Evolutionary conservation across 2,113 vertebrate species (phyloP).

Genomic region (Sorex fumeus): DNA sequence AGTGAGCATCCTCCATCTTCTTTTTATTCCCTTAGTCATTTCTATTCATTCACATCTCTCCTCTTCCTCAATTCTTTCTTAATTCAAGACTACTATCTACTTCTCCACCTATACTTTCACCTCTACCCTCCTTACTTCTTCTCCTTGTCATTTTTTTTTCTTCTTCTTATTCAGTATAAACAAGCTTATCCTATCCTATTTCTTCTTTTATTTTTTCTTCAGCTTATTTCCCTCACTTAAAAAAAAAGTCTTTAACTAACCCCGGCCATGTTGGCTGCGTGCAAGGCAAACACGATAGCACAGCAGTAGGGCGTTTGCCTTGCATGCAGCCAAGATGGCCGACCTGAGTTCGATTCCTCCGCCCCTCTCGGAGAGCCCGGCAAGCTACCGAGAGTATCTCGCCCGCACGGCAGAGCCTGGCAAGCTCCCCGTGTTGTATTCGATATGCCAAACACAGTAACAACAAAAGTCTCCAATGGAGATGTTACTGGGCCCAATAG

Average conservation of each 20-base stretch:
- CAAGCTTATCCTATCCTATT: not conserved
- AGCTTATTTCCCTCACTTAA: conserved; percentile 14
- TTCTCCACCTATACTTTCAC: not conserved
- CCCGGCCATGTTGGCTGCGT: no score
- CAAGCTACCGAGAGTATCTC: no score
- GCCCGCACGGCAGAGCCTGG: no score
- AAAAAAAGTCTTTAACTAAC: not conserved
- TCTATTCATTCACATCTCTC: not conserved
- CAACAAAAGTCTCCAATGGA: no score
- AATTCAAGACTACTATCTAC: conserved; percentile 6
- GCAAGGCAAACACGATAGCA: no score
- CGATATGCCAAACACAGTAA: no score
- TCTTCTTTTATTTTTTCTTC: conserved; percentile 50
- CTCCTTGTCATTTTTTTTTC: not conserved
- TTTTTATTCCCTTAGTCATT: conserved; percentile 37
- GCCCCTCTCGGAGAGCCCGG: no score
- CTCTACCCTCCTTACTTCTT: not conserved
- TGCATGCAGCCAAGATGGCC: no score
- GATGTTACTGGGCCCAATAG: no score
- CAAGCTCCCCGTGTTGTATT: no score
- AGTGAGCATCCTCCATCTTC: conserved; percentile 34
- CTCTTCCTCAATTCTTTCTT: conserved; percentile 26
- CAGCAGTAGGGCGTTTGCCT: no score
- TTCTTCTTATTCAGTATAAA: conserved; percentile 34
- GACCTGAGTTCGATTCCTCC: no score